phyloP scores from a whole-genome alignment of 1,140 invertebrate genomes.

The Helicoverpa zea region DNA sequence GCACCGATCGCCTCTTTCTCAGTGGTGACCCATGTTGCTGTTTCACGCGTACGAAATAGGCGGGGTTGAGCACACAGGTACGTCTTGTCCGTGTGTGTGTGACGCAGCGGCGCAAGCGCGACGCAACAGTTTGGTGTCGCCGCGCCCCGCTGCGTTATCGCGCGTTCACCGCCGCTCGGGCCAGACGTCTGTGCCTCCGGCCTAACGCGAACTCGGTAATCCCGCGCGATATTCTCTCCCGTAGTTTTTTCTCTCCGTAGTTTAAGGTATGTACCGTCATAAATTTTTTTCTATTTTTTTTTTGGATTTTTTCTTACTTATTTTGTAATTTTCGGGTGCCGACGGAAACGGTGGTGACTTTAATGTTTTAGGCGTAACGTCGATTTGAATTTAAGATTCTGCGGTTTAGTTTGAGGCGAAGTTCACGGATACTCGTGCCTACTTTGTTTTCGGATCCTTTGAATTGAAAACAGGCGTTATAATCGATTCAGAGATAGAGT shows the following conservation, averaged over 20 bases:
- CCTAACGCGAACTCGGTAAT: constrained; percentile 1
- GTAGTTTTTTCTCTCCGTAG: constrained; percentile 37
- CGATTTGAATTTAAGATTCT: constrained; percentile 40
- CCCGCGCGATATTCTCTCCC: constrained; percentile 41
- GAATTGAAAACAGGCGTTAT: constrained; percentile 21
- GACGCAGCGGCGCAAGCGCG: constrained; percentile 16
- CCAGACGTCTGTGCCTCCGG: constrained; percentile 51
- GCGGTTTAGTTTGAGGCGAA: constrained; percentile 32
- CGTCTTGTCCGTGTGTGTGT: constrained; percentile 30
- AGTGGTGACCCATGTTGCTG: background rate
- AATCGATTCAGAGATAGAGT: constrained; percentile 4
- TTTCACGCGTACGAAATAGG: constrained; percentile 44
- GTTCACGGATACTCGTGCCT: constrained; percentile 3
- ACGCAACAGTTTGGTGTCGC: constrained; percentile 27
- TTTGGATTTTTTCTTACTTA: background rate
- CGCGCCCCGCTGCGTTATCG: constrained; percentile 60
- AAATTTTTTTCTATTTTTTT: background rate
- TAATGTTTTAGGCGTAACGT: constrained; percentile 7
- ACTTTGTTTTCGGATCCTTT: constrained; percentile 17
- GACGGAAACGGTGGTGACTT: constrained; percentile 10
- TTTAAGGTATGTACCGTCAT: constrained; percentile 38
- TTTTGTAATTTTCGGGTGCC: constrained; percentile 16
- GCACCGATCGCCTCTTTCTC: background rate
- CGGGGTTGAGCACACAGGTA: constrained; percentile 21
- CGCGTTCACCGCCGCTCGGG: constrained; percentile 58